A percentile compares a stretch with the other conserved stretches of the same genome.
phyloP scores from a whole-genome alignment of 1,140 invertebrate genomes.

The Phthorimaea operculella region DNA sequence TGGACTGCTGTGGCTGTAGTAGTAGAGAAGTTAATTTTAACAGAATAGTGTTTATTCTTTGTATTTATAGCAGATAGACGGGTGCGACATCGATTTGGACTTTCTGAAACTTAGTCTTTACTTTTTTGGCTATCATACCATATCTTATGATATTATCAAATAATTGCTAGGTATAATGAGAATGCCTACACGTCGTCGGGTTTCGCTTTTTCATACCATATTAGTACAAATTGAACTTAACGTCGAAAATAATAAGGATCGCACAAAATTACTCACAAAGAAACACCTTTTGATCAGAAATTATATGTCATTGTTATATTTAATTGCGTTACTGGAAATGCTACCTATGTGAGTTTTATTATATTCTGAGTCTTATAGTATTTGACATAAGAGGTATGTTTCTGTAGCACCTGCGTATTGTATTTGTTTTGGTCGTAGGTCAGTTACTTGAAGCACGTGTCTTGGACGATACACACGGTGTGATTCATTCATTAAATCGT shows the following conservation, averaged over 20 bases:
- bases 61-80: no score
- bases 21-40: no score
- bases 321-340: neutral
- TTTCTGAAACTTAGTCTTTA: no score
- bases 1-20: no score
- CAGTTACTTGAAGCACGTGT: neutral
- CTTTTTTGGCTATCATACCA: no score
- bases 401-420: neutral
- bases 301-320: neutral
- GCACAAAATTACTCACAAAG: conserved; percentile 1
- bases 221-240: neutral
- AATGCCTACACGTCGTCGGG: no score
- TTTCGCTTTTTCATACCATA: neutral
- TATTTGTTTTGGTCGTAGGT: neutral
- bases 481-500: no score
- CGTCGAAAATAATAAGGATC: neutral
- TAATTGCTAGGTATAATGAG: no score
- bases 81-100: no score
- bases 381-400: neutral
- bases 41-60: no score
- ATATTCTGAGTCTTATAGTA: neutral
- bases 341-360: neutral
- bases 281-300: conserved; percentile 1
- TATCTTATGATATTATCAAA: no score
- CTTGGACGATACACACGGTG: neutral